A percentile compares a stretch with the other conserved stretches of the same genome.
These are phyloP conservation scores for Urocynchramus pylzowi DNA, from an alignment of 2,113 vertebrate species.

Conservation along the genomic window DNA sequence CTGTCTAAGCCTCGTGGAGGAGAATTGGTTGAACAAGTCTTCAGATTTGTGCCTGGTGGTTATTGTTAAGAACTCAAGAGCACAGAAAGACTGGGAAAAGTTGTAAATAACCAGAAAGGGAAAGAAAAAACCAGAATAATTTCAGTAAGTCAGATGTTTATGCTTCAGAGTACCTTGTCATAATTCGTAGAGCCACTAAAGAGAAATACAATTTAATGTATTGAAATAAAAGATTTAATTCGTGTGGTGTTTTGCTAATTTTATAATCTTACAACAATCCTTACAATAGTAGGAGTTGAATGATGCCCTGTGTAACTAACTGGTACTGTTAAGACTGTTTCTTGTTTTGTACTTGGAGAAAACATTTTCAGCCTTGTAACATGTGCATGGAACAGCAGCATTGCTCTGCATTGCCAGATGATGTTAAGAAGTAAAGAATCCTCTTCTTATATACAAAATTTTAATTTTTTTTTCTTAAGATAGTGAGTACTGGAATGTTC, in stretches of 20 bases:
- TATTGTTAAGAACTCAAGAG: not conserved
- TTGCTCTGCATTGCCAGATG: not conserved
- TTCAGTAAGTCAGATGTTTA: not conserved
- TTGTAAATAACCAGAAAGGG: not conserved
- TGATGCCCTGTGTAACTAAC: not conserved
- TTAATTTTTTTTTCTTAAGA: not conserved
- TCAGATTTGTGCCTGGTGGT: not conserved
- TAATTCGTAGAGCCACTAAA: not conserved
- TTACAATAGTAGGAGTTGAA: not conserved
- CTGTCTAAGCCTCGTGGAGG: not conserved
- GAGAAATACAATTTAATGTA: not conserved
- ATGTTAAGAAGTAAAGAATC: not conserved
- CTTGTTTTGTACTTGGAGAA: not conserved
- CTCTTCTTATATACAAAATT: not conserved
- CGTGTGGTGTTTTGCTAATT: not conserved
- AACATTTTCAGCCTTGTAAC: not conserved
- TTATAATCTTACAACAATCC: not conserved
- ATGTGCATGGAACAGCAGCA: not conserved
- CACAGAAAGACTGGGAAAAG: not conserved
- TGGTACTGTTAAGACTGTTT: not conserved
- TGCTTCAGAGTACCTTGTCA: not conserved
- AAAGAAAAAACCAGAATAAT: not conserved
- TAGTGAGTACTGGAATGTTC: not conserved
- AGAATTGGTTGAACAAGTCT: not conserved
- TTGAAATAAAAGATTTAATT: not conserved